phyloP scores from a whole-genome alignment of 1,140 invertebrate species.

The Odontomachus brunneus region DNA sequence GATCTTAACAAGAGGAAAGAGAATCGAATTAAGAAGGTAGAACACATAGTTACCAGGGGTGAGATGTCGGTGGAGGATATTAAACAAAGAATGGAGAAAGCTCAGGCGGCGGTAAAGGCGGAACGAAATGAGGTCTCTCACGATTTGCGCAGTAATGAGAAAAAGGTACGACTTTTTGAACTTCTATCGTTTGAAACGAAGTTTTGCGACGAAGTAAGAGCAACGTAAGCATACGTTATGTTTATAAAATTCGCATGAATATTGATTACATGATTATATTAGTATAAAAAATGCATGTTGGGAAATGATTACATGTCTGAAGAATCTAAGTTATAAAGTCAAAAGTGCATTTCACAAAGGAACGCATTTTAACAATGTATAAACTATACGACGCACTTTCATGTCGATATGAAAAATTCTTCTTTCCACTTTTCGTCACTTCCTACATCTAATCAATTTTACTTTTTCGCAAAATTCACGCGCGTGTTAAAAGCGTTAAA shows the following conservation, averaged over 20 bases:
- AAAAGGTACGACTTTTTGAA: constrained; percentile 62
- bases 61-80: constrained; percentile 60
- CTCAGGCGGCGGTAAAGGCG: constrained; percentile 51
- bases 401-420: constrained; percentile 13
- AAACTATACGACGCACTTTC: no score
- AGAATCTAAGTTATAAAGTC: no score
- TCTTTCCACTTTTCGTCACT: neutral
- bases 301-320: no score
- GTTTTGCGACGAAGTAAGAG: neutral
- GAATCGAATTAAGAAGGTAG: constrained; percentile 58
- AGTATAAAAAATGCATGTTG: neutral
- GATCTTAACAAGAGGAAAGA: constrained; percentile 68
- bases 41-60: constrained; percentile 30
- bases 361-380: neutral
- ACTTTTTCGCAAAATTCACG: neutral
- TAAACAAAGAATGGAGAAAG: constrained; percentile 37
- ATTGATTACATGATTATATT: neutral
- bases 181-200: neutral
- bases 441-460: neutral
- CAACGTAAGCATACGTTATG: neutral
- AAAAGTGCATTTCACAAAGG: neutral
- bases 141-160: constrained; percentile 56
- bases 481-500: neutral
- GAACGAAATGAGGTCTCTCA: constrained; percentile 44
- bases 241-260: neutral